Evolutionary conservation across 2,888 invertebrate genomes (phyloP).

Genomic region (Pycnomerus fuliginosus): DNA sequence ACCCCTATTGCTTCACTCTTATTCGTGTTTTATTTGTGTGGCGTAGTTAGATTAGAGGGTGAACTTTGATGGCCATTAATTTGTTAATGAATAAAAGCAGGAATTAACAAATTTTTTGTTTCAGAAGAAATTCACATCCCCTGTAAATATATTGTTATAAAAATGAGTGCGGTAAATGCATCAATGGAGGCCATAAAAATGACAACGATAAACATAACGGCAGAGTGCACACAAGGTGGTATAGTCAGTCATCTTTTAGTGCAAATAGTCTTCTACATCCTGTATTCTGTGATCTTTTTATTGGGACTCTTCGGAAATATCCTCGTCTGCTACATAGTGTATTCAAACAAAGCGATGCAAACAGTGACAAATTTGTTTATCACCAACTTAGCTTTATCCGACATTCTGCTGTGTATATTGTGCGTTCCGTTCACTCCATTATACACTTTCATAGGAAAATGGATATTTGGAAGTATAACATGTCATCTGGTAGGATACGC

Average conservation of each 20-base stretch:
- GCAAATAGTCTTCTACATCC: conserved; percentile 71
- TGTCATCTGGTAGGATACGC: conserved; percentile 94
- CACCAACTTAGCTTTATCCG: conserved; percentile 92
- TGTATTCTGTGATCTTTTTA: conserved; percentile 84
- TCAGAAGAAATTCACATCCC: conserved; percentile 11
- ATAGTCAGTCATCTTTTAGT: conserved; percentile 63
- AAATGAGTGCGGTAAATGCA: conserved; percentile 27
- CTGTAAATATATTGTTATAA: conserved; percentile 1
- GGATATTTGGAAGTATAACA: conserved; percentile 89
- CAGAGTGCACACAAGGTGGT: conserved; percentile 44
- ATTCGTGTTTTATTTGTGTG: too few species aligned
- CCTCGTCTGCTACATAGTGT: conserved; percentile 91
- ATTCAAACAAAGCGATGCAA: conserved; percentile 92
- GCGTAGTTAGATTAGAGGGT: neutral
- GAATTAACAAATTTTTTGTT: conserved; percentile 11
- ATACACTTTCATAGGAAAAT: conserved; percentile 86
- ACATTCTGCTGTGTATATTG: conserved; percentile 88
- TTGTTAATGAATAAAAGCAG: too few species aligned
- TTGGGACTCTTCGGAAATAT: conserved; percentile 88
- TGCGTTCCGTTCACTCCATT: conserved; percentile 96
- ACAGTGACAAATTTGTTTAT: conserved; percentile 98
- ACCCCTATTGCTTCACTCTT: too few species aligned
- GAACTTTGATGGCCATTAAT: neutral
- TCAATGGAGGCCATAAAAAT: conserved; percentile 24
- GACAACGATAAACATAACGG: conserved; percentile 19